Evolutionary conservation across 2,888 invertebrate species (phyloP).

Genomic region (Bombyx huttoni): DNA sequence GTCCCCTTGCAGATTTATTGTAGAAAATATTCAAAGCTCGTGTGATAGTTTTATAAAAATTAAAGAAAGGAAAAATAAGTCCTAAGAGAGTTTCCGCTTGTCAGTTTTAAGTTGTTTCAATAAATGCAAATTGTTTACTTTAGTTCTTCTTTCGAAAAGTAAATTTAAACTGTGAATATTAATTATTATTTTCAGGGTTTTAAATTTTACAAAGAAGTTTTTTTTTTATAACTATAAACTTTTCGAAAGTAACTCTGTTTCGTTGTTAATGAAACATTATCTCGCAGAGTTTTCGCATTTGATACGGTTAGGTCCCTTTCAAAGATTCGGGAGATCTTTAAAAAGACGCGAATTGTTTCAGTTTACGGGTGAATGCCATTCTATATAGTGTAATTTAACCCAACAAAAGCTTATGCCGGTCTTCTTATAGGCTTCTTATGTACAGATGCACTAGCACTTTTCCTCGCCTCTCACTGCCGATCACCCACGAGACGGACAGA

Average conservation of each 20-base stretch:
- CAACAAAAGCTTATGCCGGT: too few relatives aligned
- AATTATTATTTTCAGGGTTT: not conserved
- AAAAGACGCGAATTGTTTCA: not conserved
- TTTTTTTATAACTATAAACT: not conserved
- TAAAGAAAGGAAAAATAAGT: not conserved
- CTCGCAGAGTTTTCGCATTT: not conserved
- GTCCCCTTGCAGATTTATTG: too few relatives aligned
- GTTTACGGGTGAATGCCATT: not conserved
- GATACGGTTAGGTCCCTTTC: not conserved
- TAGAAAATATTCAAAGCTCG: too few relatives aligned
- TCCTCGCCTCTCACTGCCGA: too few relatives aligned
- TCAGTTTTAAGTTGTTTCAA: not conserved
- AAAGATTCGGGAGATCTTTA: not conserved
- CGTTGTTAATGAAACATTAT: not conserved
- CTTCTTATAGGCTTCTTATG: too few relatives aligned
- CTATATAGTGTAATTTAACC: too few relatives aligned
- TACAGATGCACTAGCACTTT: too few relatives aligned
- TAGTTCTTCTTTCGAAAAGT: not conserved
- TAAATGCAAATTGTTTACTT: not conserved
- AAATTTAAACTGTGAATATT: not conserved
- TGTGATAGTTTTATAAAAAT: too few relatives aligned
- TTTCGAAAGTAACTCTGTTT: not conserved
- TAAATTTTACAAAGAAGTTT: not conserved
- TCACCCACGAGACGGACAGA: too few relatives aligned
- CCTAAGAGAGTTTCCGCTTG: not conserved